Evolutionary conservation across 2,797 vertebrate species (phyloP), one percentile per base, ranked within the genome.

Genomic region (Halcyon smyrnensis): DNA sequence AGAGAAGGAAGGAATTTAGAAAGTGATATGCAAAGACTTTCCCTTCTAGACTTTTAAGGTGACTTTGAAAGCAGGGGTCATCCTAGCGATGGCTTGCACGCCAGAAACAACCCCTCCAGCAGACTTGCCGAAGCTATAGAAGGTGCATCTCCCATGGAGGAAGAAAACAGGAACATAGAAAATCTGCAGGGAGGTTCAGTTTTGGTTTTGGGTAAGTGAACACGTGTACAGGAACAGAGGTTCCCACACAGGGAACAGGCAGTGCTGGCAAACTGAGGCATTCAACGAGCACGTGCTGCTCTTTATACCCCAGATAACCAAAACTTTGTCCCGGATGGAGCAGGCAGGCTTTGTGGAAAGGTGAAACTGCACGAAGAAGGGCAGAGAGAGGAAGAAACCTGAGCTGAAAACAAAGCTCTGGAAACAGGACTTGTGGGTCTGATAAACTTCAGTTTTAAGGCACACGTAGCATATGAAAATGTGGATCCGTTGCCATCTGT

Each of bases 201-300:
- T 70, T 56, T 34, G 15, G 5, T 14, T 81, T 62, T 51, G 13
- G 39, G 6, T 2, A 34, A 28, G 27, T 1, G 1, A 83, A 37
- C 25, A 7, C 1, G 0, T 30, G 4, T 5, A 19, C 17, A 48
- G 28, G 25, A 67, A 7, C 15, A 46, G n/a, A 11, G 10, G 7
- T 30, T 50, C 28, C 18, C 1, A 2, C n/a, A 21, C 15, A 36
- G 25, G 36, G 25, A 54, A 36, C 8, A 43, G 48, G 56, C 46
- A 74, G 27, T 16, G 12, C 57, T 43, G 27, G 45, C 13, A 48
- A 67, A 74, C 12, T 2, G 71, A 70, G 28, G 23, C 21, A 7
- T 30, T 62, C 36, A 39, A 7, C 0, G 3, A 67, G 17, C 24
- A 21, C 0, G 3, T 46, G 46, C 27, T 1, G 3, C 15, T 71